These are phyloP conservation scores for Eugnorisma glareosa DNA, from an alignment of 2,888 invertebrate genomes.

Conservation along the genomic window DNA sequence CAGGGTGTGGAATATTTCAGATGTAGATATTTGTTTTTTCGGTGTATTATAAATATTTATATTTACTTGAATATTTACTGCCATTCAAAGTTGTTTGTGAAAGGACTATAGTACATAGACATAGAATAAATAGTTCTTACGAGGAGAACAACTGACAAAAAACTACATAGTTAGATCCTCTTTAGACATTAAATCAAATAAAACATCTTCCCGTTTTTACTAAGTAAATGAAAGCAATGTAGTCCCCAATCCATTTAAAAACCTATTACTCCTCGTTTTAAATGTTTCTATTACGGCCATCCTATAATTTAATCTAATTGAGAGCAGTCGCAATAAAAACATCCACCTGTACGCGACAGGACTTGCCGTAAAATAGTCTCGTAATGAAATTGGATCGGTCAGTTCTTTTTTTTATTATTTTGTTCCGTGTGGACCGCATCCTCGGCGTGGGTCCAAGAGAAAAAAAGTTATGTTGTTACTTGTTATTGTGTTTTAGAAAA, in stretches of 20 bases:
- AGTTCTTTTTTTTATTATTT: conserved; percentile 69
- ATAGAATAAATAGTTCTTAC: background rate
- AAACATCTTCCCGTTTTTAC: background rate
- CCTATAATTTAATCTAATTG: conserved; percentile 43
- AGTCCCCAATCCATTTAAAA: background rate
- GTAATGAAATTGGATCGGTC: conserved; percentile 87
- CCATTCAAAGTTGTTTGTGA: background rate
- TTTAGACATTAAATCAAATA: background rate
- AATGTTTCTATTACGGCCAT: conserved; percentile 25
- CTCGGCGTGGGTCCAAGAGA: conserved; percentile 62
- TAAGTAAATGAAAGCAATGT: background rate
- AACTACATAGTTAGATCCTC: background rate
- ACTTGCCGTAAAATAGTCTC: conserved; percentile 79
- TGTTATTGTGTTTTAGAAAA: background rate
- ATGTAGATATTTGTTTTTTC: background rate
- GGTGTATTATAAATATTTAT: too few relatives aligned
- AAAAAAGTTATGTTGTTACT: conserved; percentile 25
- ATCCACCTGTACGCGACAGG: conserved; percentile 78
- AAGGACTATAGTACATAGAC: background rate
- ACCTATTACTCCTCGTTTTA: background rate
- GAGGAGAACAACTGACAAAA: background rate
- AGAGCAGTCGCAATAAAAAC: conserved; percentile 55
- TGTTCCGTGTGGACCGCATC: conserved; percentile 70
- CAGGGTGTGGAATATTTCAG: conserved; percentile 23
- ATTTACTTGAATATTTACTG: background rate